Percentiles rank a stretch among this genome's conserved stretches.
Conservation (phyloP, 2,113 vertebrate species). For the Dinomys branickii region DNA sequence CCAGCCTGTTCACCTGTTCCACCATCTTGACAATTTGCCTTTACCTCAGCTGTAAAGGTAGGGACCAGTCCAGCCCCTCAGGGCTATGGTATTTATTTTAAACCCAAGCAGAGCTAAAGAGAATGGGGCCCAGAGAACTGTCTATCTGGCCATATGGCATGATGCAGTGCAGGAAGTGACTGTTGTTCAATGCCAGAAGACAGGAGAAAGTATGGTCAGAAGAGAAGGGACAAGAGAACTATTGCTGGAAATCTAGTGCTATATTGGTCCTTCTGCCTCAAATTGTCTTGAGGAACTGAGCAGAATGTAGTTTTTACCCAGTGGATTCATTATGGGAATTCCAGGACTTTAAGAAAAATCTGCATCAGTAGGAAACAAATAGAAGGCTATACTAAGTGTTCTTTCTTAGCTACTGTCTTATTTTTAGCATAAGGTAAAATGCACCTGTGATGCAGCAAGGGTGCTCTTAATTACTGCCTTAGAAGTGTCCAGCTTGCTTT, state of each 20-base stretch:
- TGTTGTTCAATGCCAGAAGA: neutral
- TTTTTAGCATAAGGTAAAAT: slow-evolving; percentile 17
- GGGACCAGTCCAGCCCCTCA: neutral
- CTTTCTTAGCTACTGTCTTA: neutral
- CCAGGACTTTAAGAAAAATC: neutral
- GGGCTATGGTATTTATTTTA: neutral
- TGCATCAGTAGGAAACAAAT: neutral
- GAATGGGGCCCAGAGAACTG: neutral
- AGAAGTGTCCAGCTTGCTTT: neutral
- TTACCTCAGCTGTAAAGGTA: neutral
- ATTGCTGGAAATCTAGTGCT: neutral
- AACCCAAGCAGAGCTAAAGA: neutral
- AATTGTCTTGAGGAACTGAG: neutral
- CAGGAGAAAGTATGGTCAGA: neutral
- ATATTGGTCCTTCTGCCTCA: neutral
- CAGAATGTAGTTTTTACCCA: neutral
- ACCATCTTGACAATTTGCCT: neutral
- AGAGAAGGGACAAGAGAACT: neutral
- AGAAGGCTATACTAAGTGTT: neutral
- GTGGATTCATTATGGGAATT: neutral
- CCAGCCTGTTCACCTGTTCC: neutral
- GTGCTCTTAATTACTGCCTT: neutral
- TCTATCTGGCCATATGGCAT: neutral
- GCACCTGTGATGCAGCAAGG: neutral
- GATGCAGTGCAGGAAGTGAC: rapidly evolving